Evolutionary conservation across 1,140 invertebrate genomes (phyloP).

Genomic region (Aphidius gifuensis): DNA sequence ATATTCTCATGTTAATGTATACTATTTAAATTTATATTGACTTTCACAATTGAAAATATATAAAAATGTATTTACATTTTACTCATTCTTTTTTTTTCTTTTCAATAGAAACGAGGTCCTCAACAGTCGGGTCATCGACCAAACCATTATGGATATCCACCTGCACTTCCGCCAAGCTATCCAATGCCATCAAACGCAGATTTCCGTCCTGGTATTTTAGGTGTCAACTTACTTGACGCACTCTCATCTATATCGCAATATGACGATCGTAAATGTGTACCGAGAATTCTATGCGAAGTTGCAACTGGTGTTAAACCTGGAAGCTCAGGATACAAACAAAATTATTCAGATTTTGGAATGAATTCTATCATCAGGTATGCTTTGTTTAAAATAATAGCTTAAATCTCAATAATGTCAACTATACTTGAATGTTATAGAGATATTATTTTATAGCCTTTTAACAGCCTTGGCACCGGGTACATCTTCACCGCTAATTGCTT

Average conservation of each 20-base stretch:
- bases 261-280: slow-evolving; percentile 74
- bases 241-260: slow-evolving; percentile 69
- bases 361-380: slow-evolving; percentile 67
- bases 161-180: slow-evolving; percentile 18
- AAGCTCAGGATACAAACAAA: slow-evolving; percentile 21
- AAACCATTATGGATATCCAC: slow-evolving; percentile 11
- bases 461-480: slow-evolving; percentile 47
- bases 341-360: slow-evolving; percentile 46
- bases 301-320: slow-evolving; percentile 63
- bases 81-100: neutral
- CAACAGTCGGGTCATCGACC: neutral
- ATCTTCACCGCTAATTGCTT: slow-evolving; percentile 64
- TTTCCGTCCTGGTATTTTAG: slow-evolving; percentile 25
- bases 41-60: too few relatives aligned
- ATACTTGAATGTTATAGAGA: slow-evolving; percentile 17
- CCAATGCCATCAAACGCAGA: slow-evolving; percentile 5
- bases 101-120: slow-evolving; percentile 4
- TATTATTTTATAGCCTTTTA: slow-evolving; percentile 51
- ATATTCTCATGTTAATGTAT: too few relatives aligned
- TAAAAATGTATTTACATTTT: too few relatives aligned
- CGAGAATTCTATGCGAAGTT: slow-evolving; percentile 73
- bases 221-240: slow-evolving; percentile 54
- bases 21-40: too few relatives aligned
- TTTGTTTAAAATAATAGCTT: slow-evolving; percentile 23
- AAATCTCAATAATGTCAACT: neutral